Conservation (phyloP, 30 jellyfish, hydroid and myxozoan species). For the Pseudorhiza aurosa region DNA sequence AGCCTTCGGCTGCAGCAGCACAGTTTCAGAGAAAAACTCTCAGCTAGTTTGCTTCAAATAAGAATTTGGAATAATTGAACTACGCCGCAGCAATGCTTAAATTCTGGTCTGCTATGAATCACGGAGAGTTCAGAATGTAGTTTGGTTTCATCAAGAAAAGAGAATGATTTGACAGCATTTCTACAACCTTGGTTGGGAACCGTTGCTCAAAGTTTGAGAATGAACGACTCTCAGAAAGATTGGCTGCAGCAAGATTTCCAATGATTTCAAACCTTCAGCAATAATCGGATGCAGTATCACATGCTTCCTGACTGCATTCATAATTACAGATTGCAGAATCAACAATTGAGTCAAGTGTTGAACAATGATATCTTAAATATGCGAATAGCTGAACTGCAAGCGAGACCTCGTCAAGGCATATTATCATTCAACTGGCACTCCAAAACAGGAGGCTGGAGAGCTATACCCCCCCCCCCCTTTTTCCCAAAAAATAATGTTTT, state of each 20-base stretch:
- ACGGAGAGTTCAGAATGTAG: conserved; percentile 14
- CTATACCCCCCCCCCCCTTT: no score
- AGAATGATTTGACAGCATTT: neutral
- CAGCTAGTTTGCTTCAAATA: conserved; percentile 4
- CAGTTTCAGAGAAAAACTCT: neutral
- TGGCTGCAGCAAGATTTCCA: conserved; percentile 10
- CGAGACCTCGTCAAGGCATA: no score
- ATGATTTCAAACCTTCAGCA: neutral
- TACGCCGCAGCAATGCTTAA: neutral
- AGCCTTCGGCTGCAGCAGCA: neutral
- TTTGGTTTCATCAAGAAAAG: conserved; percentile 16
- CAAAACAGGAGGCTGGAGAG: no score
- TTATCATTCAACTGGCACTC: no score
- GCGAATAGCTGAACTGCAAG: no score
- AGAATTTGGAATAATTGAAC: neutral
- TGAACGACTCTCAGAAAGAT: neutral
- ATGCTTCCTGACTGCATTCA: neutral
- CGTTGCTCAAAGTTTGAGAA: neutral
- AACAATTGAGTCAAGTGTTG: no score
- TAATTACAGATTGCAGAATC: no score
- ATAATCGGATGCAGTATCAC: neutral
- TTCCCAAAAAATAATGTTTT: no score
- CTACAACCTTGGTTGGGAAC: neutral
- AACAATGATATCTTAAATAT: no score
- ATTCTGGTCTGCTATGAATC: conserved; percentile 15